phyloP scores from a whole-genome alignment of 2,797 vertebrate genomes.

The Takifugu rubripes region DNA sequence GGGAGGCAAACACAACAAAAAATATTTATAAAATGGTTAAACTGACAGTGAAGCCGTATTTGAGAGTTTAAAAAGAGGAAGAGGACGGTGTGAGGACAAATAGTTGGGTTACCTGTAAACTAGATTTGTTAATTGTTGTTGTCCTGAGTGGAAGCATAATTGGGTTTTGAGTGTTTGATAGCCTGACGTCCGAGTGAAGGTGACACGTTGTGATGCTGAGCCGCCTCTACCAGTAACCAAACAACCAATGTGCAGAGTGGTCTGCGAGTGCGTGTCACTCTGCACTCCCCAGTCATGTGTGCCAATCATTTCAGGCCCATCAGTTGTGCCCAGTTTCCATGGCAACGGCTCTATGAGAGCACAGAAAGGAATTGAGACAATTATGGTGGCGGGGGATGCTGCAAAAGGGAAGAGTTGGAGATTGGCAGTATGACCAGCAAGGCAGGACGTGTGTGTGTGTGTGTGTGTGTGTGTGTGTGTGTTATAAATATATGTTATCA shows the following conservation, averaged over 20 bases:
- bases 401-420: conserved; percentile 41
- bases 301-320: conserved; percentile 60
- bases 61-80: too few relatives aligned
- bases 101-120: too few relatives aligned
- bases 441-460: conserved; percentile 9
- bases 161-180: too few relatives aligned
- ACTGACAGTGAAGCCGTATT: too few relatives aligned
- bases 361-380: conserved; percentile 61
- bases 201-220: too few relatives aligned
- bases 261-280: conserved; percentile 5
- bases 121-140: too few relatives aligned
- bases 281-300: conserved; percentile 49
- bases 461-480: conserved; percentile 19
- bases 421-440: not conserved
- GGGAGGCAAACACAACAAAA: not conserved
- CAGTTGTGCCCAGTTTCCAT: conserved; percentile 84
- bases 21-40: not conserved
- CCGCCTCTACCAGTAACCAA: not conserved
- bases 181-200: too few relatives aligned
- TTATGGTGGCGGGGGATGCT: conserved; percentile 54
- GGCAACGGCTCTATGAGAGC: conserved; percentile 70
- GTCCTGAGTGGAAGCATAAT: too few relatives aligned
- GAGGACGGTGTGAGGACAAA: too few relatives aligned
- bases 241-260: not conserved
- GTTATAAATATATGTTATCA: not conserved